Evolutionary conservation across 2,113 vertebrate genomes (phyloP), one percentile per base, ranked within the genome.

Genomic region (Tretioscincus oriximinensis): DNA sequence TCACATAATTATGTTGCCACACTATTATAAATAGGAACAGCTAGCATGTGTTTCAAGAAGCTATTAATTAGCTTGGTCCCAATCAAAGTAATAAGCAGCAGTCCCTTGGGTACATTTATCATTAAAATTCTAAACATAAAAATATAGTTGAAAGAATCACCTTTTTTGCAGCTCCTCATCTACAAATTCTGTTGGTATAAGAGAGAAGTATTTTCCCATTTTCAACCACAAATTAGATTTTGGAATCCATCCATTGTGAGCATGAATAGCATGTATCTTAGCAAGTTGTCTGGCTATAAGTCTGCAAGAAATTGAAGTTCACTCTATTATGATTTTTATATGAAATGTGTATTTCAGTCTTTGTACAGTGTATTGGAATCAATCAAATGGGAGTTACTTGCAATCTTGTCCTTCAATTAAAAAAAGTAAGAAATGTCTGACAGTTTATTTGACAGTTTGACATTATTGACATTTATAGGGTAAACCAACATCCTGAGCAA

Each of bases 181-280:
- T 29, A 92, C 81, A 89, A 99, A 98, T 93, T 95, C 94, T 90
- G 95, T 96, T 61, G 98, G 97, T 92, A 98, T 94, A 61, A 99
- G 96, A 85, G 97, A 96, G 82, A 99, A 99, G 85, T 98, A 99
- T 88, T 97, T 99, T 79, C 97, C 95, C 96, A 99, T 96, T 94
- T 97, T 99, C 83, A 98, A 86, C 98, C 98, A 99, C 24, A 99
- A 77, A 89, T 99, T 98, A 65, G 98, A 98, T 86, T 97, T 98
- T 21, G 98, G 98, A 73, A 98, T 96, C 98, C 98, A 99, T 86
- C 98, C 98, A 67, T 99, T 99, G 84, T 99, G 98, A 31, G 98
- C 98, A 86, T 99, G 98, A 84, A 99, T 99, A 87, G 96, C 96
- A 71, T 99, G 98, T 87, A 99, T 98, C 94, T 98, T 99, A 84